Evolutionary conservation across 2,113 vertebrate genomes (phyloP).

Genomic region (Accipiter virgatus): DNA sequence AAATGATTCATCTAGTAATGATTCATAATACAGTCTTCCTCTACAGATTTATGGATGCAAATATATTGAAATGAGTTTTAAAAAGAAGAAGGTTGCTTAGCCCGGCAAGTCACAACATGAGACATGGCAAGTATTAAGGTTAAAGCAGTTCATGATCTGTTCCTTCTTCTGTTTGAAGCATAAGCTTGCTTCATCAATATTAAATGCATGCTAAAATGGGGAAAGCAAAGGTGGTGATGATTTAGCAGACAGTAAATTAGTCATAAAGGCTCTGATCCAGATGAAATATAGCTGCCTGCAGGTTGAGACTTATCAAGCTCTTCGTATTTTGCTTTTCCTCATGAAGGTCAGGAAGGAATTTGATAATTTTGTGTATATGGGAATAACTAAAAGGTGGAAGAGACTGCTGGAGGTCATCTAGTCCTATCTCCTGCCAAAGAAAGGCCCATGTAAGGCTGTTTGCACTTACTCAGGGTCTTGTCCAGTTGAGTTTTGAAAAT

Average conservation of each 20-base stretch:
- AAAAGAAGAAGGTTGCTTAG: neutral
- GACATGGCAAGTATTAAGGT: neutral
- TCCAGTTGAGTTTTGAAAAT: neutral
- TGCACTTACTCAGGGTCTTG: neutral
- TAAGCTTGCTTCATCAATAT: neutral
- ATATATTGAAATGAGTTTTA: neutral
- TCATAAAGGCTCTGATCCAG: neutral
- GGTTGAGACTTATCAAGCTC: neutral
- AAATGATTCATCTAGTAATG: neutral
- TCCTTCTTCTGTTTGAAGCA: neutral
- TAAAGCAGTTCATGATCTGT: neutral
- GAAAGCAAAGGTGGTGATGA: neutral
- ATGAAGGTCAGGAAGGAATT: neutral
- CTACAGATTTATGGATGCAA: neutral
- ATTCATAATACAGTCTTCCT: neutral
- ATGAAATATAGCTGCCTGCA: neutral
- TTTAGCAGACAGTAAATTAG: neutral
- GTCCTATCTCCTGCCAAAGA: neutral
- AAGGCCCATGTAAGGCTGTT: neutral
- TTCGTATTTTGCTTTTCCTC: neutral
- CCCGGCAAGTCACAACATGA: neutral
- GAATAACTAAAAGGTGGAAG: neutral
- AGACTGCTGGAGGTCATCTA: neutral
- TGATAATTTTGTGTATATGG: neutral
- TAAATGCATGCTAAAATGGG: neutral